phyloP scores from a whole-genome alignment of 2,797 vertebrate species.

The Chelidonichthys spinosus region DNA sequence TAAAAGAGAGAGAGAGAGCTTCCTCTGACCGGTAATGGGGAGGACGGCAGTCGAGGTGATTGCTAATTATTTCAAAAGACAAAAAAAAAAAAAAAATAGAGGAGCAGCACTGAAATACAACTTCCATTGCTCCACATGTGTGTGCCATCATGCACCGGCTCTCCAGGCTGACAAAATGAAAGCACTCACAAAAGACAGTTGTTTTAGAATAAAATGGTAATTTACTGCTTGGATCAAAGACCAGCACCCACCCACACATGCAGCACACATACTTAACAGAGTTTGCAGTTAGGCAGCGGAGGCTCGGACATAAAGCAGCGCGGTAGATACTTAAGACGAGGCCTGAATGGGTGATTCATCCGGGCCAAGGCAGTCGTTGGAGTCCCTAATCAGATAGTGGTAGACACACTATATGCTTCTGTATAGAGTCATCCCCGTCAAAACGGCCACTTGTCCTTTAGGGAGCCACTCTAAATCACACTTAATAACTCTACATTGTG shows the following conservation, averaged over 20 bases:
- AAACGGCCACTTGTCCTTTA: conserved; percentile 75
- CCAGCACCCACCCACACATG: conserved; percentile 53
- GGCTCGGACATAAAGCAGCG: conserved; percentile 46
- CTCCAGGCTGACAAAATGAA: conserved; percentile 48
- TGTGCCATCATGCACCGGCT: conserved; percentile 25
- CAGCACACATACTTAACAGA: conserved; percentile 50
- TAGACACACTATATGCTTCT: conserved; percentile 57
- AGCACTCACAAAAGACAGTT: conserved; percentile 41
- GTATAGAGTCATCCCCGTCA: conserved; percentile 60
- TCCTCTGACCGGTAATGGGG: conserved; percentile 6
- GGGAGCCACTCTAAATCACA: conserved; percentile 70
- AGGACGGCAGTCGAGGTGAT: conserved; percentile 19
- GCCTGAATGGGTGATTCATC: conserved; percentile 69
- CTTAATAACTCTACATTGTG: conserved; percentile 73
- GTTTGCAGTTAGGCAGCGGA: conserved; percentile 52
- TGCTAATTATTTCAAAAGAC: conserved; percentile 19
- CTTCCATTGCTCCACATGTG: conserved; percentile 44
- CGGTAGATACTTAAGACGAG: conserved; percentile 47
- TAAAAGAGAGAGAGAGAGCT: conserved; percentile 3
- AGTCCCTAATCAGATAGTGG: conserved; percentile 66
- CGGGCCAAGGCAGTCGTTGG: conserved; percentile 42
- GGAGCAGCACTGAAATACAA: conserved; percentile 33
- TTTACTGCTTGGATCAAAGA: conserved; percentile 64
- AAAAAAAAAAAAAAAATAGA: neutral
- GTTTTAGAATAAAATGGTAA: conserved; percentile 52